Evolutionary conservation across 2,113 vertebrate species (phyloP), one percentile per base, ranked within the genome.

Genomic region (Egretta garzetta): DNA sequence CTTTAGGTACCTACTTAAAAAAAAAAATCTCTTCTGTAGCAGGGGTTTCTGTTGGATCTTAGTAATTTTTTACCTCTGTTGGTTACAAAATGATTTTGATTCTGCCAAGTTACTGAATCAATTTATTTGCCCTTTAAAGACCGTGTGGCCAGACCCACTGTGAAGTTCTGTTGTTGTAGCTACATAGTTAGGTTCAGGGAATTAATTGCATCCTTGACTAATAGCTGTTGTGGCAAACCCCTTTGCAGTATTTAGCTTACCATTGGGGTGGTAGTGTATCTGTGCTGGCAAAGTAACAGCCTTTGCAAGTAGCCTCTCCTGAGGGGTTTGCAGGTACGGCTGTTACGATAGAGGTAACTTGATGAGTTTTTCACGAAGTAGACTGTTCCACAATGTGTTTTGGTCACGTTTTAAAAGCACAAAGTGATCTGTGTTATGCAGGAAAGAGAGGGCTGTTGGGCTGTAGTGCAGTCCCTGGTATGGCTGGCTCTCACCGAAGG

Each of bases 171-270:
- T 83, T 83, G 32, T 74, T 91, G 62, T 24, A 86, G 55, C 24
- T 93, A 47, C 37, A 6, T 56, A 39, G 80, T 88, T 90, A 55
- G 32, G 80, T 37, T 79, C 47, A 62, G 49, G 27, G 76, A 74
- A 89, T 90, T 88, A 95, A 88, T 87, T 84, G 63, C 64, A 41
- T 80, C 33, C 41, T 92, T 86, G 67, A 35, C 33, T 90, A 80
- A 86, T 39, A 73, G 20, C 32, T 52, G 33, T 86, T 88, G 93
- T 50, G 80, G 83, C 93, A 95, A 84, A 88, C 24, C 62, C 45
- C 8, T 93, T 73, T 66, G 45, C 58, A 12, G 45, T 62, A 12
- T 86, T 80, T 89, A 67, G 50, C 17, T 86, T 84, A 22, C 60
- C 20, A 1, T 50, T n/a, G 26, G 55, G 28, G 15, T 74, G 45